phyloP scores from a whole-genome alignment of 2,113 vertebrate species.

The Glaucidium brasilianum region DNA sequence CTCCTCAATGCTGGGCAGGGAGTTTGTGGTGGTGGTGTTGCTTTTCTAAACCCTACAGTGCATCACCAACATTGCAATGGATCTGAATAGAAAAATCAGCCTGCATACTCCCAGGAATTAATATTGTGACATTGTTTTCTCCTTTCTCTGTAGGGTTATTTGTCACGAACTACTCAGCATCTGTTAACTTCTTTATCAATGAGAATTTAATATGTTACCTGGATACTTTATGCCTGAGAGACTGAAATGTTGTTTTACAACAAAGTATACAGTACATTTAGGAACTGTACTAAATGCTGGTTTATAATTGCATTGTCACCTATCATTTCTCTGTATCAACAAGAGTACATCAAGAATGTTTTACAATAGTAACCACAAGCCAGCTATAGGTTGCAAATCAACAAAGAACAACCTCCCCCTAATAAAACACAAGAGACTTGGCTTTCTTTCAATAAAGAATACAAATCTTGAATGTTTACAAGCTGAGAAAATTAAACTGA shows the following conservation, averaged over 20 bases:
- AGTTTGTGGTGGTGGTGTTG: not conserved
- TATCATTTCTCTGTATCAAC: not conserved
- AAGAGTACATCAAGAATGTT: not conserved
- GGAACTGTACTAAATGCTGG: not conserved
- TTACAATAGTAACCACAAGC: not conserved
- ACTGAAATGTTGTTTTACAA: not conserved
- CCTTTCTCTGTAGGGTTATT: not conserved
- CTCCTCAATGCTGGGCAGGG: fast-evolving
- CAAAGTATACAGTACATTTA: not conserved
- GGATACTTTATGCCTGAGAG: not conserved
- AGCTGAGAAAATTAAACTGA: not conserved
- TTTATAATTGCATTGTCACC: not conserved
- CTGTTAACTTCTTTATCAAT: not conserved
- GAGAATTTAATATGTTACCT: not conserved
- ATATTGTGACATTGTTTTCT: not conserved
- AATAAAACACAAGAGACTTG: not conserved
- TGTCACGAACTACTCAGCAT: not conserved
- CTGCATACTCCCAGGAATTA: not conserved
- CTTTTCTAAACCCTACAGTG: not conserved
- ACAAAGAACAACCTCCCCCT: not conserved
- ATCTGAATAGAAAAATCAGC: not conserved
- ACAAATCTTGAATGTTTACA: not conserved
- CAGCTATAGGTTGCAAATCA: not conserved
- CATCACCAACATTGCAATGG: not conserved
- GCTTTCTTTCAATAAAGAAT: not conserved